Base-by-base conservation (phyloP, 2,888 invertebrate species). In the Drosophila nigricruria region DNA sequence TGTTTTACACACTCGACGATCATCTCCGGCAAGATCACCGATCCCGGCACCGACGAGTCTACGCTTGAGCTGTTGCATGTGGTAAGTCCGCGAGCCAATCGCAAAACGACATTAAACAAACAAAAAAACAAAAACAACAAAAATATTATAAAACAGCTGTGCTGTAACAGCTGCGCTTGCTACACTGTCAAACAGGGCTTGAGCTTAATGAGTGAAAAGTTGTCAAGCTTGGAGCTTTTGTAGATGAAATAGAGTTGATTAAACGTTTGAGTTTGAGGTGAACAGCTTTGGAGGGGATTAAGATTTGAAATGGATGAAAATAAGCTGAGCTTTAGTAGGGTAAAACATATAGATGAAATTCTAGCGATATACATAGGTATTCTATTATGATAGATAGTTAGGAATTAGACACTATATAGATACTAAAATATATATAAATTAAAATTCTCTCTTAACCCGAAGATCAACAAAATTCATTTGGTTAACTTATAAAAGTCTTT, bases 21-120 rank as follows among this genome's bases (percentile, higher is more conserved):
- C 34, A 78, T 84, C 32, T 86, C 92, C 54, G 83, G 72, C 40
- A 79, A 82, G 27, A 42, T 83, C 56, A 77, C 78, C 59, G 80
- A 84, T 72, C 82, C 79, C 45, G 82, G 71, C 54, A 77, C 79
- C 47, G 88, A 91, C 78, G 79, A 90, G 64, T 82, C 92, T 56
- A 90, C 92, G 45, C 82, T 92, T 58, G 90, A 92, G 74, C 82
- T 92, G 67, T 68, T 92, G 54, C 92, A 92, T 90, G 92, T 92
- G 92, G 92, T 92, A 88, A 92, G 92, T 90, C 42, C 38, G 20
- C 47, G 32, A 45, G 57, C n/a, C 76, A 57, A 47, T 34, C 20
- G 34, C 50, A 30, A 42, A 38, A 43, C 62, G 16, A 47, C 58
- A 27, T 32, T 23, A 56, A 38, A 38, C 36, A 36, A 25, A n/a